These are phyloP conservation scores for Myotis pilosus DNA, from an alignment of 2,797 vertebrate genomes.

Conservation along the genomic window DNA sequence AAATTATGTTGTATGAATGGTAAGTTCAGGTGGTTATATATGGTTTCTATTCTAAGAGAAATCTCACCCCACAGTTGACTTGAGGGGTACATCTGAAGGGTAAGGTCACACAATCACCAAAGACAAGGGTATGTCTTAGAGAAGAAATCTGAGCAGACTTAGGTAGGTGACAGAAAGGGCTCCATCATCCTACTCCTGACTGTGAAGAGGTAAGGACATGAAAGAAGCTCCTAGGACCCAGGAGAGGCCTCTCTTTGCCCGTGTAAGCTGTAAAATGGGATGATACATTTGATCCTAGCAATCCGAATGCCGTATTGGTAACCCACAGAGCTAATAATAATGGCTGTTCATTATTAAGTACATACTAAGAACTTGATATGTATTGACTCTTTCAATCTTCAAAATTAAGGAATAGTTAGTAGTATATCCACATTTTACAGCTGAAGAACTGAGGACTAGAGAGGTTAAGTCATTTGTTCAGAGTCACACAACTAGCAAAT, in stretches of 20 bases:
- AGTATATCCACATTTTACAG: not conserved
- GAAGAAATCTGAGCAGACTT: not conserved
- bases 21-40: not conserved
- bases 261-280: not conserved
- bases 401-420: not conserved
- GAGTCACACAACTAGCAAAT: not conserved
- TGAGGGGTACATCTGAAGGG: not conserved
- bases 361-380: not conserved
- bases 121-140: not conserved
- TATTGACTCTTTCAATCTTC: not conserved
- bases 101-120: not conserved
- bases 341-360: not conserved
- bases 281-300: not conserved
- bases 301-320: not conserved
- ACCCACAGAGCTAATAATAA: not conserved
- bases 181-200: not conserved
- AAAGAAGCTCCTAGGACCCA: not conserved
- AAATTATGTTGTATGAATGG: not conserved
- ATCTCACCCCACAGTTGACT: not conserved
- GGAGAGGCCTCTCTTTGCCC: not conserved
- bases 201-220: not conserved
- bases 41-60: not conserved
- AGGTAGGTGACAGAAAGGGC: not conserved
- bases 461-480: constrained; percentile 6
- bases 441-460: not conserved